phyloP scores from a whole-genome alignment of 2,888 invertebrate genomes.

The Diplazon laetatorius region DNA sequence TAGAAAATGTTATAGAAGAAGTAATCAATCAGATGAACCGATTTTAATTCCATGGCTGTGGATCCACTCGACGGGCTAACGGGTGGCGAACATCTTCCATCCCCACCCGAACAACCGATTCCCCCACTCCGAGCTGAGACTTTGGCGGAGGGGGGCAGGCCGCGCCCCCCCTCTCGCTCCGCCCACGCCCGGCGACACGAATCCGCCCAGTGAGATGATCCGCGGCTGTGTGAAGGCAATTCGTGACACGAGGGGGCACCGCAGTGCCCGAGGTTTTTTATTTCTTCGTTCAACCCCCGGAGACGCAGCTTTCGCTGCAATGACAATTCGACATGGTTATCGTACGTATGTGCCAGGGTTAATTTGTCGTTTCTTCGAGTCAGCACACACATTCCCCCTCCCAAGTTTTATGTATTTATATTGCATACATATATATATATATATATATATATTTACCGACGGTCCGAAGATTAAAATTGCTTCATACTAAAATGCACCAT shows the following conservation, averaged over 20 bases:
- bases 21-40: slow-evolving; percentile 13
- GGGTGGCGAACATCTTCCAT: slow-evolving; percentile 18
- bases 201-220: slow-evolving; percentile 44
- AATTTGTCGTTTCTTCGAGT: slow-evolving; percentile 75
- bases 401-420: slow-evolving; percentile 2
- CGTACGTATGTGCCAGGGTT: slow-evolving; percentile 14
- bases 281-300: slow-evolving; percentile 58
- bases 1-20: background rate
- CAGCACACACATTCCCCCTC: slow-evolving; percentile 68
- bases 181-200: slow-evolving; percentile 29
- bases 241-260: slow-evolving; percentile 23
- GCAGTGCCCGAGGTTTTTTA: slow-evolving; percentile 31
- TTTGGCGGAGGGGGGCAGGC: too few species aligned
- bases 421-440: too few species aligned
- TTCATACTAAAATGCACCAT: slow-evolving; percentile 79
- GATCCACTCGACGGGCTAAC: background rate
- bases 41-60: slow-evolving; percentile 35
- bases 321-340: slow-evolving; percentile 48
- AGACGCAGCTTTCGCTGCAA: slow-evolving; percentile 11
- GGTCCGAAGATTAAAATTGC: slow-evolving; percentile 75
- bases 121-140: slow-evolving; percentile 26
- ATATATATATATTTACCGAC: slow-evolving; percentile 41
- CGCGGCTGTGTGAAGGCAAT: slow-evolving; percentile 9
- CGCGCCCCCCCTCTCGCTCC: slow-evolving; percentile 54
- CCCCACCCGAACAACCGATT: slow-evolving; percentile 26